These are phyloP conservation scores for Wiebesia pumilae DNA, from an alignment of 1,140 invertebrate genomes.

Conservation along the genomic window DNA sequence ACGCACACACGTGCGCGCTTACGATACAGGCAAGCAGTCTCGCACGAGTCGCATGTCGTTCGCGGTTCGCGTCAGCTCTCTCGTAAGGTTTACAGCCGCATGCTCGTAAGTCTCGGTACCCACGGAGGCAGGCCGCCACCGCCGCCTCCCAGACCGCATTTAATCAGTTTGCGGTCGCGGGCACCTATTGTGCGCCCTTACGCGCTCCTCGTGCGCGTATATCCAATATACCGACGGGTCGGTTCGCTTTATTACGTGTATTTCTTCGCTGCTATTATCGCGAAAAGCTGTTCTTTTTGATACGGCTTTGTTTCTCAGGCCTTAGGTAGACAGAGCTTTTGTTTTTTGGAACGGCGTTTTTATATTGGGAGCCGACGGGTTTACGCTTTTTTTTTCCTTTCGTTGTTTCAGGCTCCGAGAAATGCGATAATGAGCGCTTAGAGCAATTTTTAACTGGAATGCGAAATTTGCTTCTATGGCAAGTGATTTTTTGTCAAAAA, in stretches of 20 bases:
- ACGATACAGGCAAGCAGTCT: neutral
- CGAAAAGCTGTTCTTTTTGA: conserved; percentile 29
- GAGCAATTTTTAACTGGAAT: neutral
- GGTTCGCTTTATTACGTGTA: conserved; percentile 22
- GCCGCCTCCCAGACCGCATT: conserved; percentile 63
- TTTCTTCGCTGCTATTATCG: conserved; percentile 11
- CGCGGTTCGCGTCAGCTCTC: neutral
- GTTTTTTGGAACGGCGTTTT: neutral
- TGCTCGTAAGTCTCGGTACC: conserved; percentile 3
- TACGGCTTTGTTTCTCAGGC: conserved; percentile 15
- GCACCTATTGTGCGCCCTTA: conserved; percentile 18
- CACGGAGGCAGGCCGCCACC: conserved; percentile 13
- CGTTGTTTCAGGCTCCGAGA: neutral
- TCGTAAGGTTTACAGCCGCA: conserved; percentile 29
- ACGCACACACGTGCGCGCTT: neutral
- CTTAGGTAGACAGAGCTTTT: conserved; percentile 20
- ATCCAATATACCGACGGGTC: conserved; percentile 3
- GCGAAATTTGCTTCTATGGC: neutral
- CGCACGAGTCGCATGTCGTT: conserved; percentile 28
- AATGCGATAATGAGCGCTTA: neutral
- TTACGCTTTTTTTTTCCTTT: no score
- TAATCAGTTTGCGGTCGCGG: conserved; percentile 70
- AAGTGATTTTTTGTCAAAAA: neutral
- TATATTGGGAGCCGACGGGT: neutral
- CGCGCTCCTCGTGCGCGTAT: neutral